A percentile compares a stretch with the other conserved stretches of the same genome.
These are phyloP conservation scores for Neolamprologus toae DNA, from an alignment of 2,113 vertebrate genomes.

Conservation along the genomic window DNA sequence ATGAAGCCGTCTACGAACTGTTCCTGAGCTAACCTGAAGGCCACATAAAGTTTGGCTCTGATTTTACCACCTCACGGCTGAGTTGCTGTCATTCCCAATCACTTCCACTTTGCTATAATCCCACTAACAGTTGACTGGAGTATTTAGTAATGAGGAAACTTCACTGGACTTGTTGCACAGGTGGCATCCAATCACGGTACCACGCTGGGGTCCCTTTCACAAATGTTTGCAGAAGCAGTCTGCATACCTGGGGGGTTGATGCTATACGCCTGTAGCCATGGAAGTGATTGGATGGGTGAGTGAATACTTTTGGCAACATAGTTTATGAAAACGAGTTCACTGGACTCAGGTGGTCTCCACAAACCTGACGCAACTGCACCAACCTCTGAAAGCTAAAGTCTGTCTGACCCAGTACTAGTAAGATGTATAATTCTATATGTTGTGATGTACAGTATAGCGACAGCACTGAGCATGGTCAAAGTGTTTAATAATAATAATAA, in stretches of 20 bases:
- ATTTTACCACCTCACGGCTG: background rate
- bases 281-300: background rate
- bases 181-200: background rate
- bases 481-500: background rate
- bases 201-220: background rate
- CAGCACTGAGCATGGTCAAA: background rate
- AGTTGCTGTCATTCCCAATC: background rate
- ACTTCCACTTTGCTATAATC: background rate
- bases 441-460: background rate
- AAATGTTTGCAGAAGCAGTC: background rate
- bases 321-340: too few species aligned
- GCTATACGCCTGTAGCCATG: background rate
- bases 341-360: background rate
- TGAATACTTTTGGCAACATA: background rate
- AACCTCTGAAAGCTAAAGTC: background rate
- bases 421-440: background rate
- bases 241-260: rapidly evolving
- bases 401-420: background rate
- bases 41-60: background rate
- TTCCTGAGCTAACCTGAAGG: background rate
- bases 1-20: rapidly evolving
- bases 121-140: background rate
- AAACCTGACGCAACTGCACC: background rate
- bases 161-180: background rate
- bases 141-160: background rate